These are phyloP conservation scores for Conchocele bisecta DNA, from an alignment of 2,888 invertebrate species.

Conservation along the genomic window DNA sequence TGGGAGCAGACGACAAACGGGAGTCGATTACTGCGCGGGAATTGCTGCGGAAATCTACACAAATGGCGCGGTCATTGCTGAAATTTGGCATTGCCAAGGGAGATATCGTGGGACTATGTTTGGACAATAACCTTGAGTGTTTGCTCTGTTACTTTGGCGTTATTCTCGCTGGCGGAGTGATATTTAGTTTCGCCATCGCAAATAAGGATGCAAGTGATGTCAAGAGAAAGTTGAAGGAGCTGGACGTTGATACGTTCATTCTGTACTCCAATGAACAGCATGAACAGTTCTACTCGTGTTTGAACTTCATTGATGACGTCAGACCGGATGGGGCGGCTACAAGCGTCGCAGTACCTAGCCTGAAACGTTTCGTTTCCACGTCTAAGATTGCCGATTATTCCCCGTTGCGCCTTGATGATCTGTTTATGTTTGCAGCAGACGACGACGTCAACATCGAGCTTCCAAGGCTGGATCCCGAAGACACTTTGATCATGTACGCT, in stretches of 20 bases:
- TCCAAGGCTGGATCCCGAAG: slow-evolving; percentile 31
- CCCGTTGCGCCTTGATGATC: neutral
- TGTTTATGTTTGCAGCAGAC: too few species aligned
- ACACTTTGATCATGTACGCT: slow-evolving; percentile 8
- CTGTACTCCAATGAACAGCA: slow-evolving; percentile 17
- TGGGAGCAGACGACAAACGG: slow-evolving; percentile 21
- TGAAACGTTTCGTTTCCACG: slow-evolving; percentile 16
- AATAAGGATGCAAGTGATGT: slow-evolving; percentile 19
- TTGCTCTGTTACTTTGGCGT: slow-evolving; percentile 35
- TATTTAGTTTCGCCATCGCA: slow-evolving; percentile 8
- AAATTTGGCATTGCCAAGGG: slow-evolving; percentile 33
- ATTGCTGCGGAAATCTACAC: neutral
- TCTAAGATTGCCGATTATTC: neutral
- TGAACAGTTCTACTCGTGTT: slow-evolving; percentile 11
- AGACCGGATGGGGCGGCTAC: slow-evolving; percentile 1
- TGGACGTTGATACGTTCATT: slow-evolving; percentile 19
- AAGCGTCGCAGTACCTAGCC: slow-evolving; percentile 5
- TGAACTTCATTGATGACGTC: slow-evolving; percentile 22
- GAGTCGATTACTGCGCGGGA: slow-evolving; percentile 10
- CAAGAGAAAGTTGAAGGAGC: neutral
- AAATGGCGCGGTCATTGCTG: slow-evolving; percentile 18
- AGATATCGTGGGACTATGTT: slow-evolving; percentile 31
- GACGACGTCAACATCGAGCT: neutral
- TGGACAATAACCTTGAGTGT: slow-evolving; percentile 21
- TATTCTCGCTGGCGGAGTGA: slow-evolving; percentile 28